phyloP scores from a whole-genome alignment of 2,888 invertebrate genomes.

The Drosophila affinis region DNA sequence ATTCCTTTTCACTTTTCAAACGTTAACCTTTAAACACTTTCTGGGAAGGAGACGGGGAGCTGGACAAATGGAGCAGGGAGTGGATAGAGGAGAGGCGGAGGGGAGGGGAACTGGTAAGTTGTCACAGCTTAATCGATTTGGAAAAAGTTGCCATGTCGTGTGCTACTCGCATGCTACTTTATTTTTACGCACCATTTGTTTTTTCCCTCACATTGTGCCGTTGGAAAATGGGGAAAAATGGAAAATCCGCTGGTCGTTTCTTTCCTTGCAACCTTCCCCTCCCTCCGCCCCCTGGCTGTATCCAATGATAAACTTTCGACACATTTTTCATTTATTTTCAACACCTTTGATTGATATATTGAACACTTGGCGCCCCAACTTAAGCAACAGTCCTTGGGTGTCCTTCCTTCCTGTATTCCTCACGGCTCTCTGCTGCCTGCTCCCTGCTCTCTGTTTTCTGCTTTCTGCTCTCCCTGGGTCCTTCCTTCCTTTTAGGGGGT shows the following conservation, averaged over 20 bases:
- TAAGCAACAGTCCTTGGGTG: slow-evolving; percentile 63
- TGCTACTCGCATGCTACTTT: slow-evolving; percentile 56
- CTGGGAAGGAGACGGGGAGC: slow-evolving; percentile 40
- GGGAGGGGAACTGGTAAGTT: slow-evolving; percentile 35
- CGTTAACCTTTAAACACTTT: slow-evolving; percentile 66
- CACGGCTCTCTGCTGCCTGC: not conserved
- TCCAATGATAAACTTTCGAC: slow-evolving; percentile 80
- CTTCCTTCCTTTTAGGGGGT: slow-evolving; percentile 18
- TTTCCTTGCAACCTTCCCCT: not conserved
- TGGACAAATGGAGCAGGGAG: slow-evolving; percentile 16
- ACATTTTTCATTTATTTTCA: slow-evolving; percentile 82
- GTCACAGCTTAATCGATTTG: slow-evolving; percentile 77
- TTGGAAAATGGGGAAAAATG: slow-evolving; percentile 50
- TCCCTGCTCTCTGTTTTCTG: not conserved
- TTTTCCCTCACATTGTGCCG: slow-evolving; percentile 16
- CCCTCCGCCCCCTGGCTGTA: slow-evolving; percentile 34
- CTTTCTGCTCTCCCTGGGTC: slow-evolving; percentile 5
- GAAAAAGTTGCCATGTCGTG: slow-evolving; percentile 67
- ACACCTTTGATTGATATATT: slow-evolving; percentile 81
- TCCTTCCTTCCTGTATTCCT: slow-evolving; percentile 13
- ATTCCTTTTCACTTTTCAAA: slow-evolving; percentile 72
- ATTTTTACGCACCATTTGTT: slow-evolving; percentile 75
- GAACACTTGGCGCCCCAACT: slow-evolving; percentile 71
- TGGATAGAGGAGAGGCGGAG: slow-evolving; percentile 7
- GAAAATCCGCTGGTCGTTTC: slow-evolving; percentile 37